Evolutionary conservation across 2,888 invertebrate genomes (phyloP), one percentile per base, ranked within the genome.

Genomic region (Alloscopus bannaensis): DNA sequence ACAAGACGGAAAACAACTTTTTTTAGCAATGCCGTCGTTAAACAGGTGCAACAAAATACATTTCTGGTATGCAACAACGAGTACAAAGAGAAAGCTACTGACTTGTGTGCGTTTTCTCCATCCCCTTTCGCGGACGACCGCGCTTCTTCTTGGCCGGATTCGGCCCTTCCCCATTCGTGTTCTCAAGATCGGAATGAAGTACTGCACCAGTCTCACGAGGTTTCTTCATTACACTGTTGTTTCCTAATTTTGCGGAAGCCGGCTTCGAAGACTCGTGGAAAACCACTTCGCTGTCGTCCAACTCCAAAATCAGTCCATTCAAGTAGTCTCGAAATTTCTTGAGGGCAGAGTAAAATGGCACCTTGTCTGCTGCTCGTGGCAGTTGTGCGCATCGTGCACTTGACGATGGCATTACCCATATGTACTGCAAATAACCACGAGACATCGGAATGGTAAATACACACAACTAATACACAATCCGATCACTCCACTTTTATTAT

Each of bases 401-500:
- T 65, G 98, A 98, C 70, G 98, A 98, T 84, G 98, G 98, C 98
- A 98, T 98, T 88, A 99, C 98, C 95, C 96, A 99, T 91, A 98
- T 95, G 89, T 95, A 94, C 97, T 98, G 91, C 16, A 90, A 55
- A 52, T 42, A 55, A 28, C 6, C n/a, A n/a, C n/a, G n/a, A n/a
- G n/a, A n/a, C n/a, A n/a, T n/a, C n/a, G n/a, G n/a, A n/a, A n/a
- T n/a, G 47, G 20, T 6, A 40, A n/a, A n/a, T n/a, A n/a, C n/a
- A n/a, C n/a, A n/a, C n/a, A n/a, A n/a, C n/a, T n/a, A n/a, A n/a
- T n/a, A n/a, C n/a, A n/a, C n/a, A n/a, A n/a, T n/a, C n/a, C n/a
- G n/a, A n/a, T n/a, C n/a, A n/a, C n/a, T n/a, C n/a, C n/a, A n/a
- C n/a, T n/a, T n/a, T n/a, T n/a, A n/a, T n/a, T n/a, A n/a, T n/a